phyloP scores from a whole-genome alignment of 2,888 invertebrate species.

The Mayetiola destructor region DNA sequence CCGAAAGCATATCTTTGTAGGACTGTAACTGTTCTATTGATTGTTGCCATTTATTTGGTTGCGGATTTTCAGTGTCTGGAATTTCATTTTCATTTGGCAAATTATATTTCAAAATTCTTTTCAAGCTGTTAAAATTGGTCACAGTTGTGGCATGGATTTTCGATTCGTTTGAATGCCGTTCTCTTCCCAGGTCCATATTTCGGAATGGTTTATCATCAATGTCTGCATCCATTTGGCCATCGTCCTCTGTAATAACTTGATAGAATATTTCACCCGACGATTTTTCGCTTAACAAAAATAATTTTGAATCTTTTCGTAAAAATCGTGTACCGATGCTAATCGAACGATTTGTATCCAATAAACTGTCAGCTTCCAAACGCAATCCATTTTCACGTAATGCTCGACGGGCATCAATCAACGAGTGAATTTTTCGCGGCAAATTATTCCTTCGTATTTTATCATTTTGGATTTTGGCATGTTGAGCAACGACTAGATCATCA shows the following conservation, averaged over 20 bases:
- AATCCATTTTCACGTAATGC: not conserved
- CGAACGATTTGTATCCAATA: not conserved
- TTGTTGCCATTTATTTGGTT: constrained; percentile 4
- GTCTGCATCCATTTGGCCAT: not conserved
- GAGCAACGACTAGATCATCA: not conserved
- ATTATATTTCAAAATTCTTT: not conserved
- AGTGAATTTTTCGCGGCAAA: not conserved
- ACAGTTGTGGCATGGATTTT: not conserved
- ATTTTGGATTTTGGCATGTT: not conserved
- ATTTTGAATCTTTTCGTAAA: not conserved
- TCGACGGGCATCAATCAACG: not conserved
- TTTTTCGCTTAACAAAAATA: constrained; percentile 6
- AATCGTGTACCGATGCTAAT: not conserved
- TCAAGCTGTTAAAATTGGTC: not conserved
- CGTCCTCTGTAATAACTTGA: not conserved
- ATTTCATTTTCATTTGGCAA: not conserved
- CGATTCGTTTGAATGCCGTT: not conserved
- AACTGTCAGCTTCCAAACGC: not conserved
- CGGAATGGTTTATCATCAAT: not conserved
- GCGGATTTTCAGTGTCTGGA: not conserved
- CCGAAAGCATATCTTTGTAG: not conserved
- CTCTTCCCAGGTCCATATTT: not conserved
- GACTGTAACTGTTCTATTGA: not conserved
- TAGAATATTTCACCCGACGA: not conserved
- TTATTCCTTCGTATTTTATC: not conserved